A percentile compares a stretch with the other conserved stretches of the same genome.
phyloP scores from a whole-genome alignment of 2,797 vertebrate species.

The Atherinosoma microstoma region DNA sequence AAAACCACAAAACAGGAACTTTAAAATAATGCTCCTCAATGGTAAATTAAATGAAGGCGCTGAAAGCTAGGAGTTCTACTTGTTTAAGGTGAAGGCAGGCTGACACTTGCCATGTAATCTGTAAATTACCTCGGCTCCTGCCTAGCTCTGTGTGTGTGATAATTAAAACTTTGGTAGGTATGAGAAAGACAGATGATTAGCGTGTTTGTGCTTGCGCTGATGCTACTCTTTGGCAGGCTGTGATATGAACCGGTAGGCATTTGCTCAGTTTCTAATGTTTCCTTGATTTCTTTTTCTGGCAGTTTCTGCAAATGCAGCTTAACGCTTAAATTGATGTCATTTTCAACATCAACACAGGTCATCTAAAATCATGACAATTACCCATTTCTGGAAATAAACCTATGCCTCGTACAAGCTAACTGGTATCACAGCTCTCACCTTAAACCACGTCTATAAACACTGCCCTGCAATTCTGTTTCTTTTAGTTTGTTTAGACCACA shows the following conservation, averaged over 20 bases:
- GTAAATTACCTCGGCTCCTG: conserved; percentile 73
- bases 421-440: conserved; percentile 5
- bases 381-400: conserved; percentile 9
- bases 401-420: conserved; percentile 5
- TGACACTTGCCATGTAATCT: conserved; percentile 80
- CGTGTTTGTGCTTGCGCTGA: conserved; percentile 80
- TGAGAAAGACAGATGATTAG: conserved; percentile 77
- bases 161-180: conserved; percentile 79
- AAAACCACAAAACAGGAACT: conserved; percentile 39
- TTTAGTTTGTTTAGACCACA: conserved; percentile 53
- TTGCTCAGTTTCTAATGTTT: conserved; percentile 31
- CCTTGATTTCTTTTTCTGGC: conserved; percentile 23
- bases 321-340: neutral
- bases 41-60: conserved; percentile 43
- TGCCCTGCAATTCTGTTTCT: conserved; percentile 35
- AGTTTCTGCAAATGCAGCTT: neutral
- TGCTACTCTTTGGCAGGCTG: conserved; percentile 62
- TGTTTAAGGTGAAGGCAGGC: conserved; percentile 68
- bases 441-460: neutral
- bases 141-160: conserved; percentile 46
- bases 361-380: neutral
- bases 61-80: conserved; percentile 64
- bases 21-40: conserved; percentile 31
- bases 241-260: conserved; percentile 35
- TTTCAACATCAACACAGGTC: conserved; percentile 3